Evolutionary conservation across 2,797 vertebrate species (phyloP).

Genomic region (Myotis vivesi): DNA sequence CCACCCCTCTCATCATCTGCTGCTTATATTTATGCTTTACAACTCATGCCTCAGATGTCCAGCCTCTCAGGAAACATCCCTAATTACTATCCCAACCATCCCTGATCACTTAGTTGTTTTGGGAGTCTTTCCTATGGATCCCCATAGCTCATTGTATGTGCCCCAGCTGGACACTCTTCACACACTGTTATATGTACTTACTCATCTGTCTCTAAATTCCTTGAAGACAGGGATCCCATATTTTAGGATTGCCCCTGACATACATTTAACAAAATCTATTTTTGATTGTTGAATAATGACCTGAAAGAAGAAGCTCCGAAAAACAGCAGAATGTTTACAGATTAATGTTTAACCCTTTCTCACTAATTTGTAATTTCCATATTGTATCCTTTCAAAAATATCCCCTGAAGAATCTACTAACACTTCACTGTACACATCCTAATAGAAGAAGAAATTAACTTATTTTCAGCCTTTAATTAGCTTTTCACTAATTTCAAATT

Average conservation of each 20-base stretch:
- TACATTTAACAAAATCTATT: neutral
- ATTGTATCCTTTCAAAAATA: neutral
- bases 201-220: neutral
- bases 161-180: neutral
- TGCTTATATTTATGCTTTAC: neutral
- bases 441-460: neutral
- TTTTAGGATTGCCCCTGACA: neutral
- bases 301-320: neutral
- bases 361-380: neutral
- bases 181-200: neutral
- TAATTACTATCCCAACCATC: neutral
- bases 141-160: neutral
- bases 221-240: neutral
- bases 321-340: neutral
- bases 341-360: neutral
- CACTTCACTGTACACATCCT: neutral
- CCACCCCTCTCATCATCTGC: neutral
- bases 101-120: neutral
- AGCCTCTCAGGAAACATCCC: neutral
- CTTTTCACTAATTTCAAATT: conserved; percentile 3
- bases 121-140: neutral
- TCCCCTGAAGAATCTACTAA: neutral
- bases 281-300: neutral
- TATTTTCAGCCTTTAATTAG: neutral
- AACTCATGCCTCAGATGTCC: neutral